Percentiles rank a stretch among this genome's conserved stretches.
Evolutionary conservation across 2,113 vertebrate species (phyloP).

Genomic region (Sphyrna mokarran): DNA sequence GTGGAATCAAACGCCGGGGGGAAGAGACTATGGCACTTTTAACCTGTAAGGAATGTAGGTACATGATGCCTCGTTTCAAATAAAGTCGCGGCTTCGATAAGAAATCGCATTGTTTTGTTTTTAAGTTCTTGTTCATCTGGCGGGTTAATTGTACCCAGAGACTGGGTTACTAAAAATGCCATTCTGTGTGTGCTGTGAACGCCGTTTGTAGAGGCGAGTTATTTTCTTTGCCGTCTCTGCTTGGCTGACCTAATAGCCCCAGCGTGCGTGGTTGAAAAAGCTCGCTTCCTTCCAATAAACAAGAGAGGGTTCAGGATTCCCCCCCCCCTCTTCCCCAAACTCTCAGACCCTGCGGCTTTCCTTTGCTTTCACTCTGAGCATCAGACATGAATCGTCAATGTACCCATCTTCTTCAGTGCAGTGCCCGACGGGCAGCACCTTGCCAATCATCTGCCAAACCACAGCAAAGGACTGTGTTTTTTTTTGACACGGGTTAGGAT

Average conservation of each 20-base stretch:
- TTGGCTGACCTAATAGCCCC: neutral
- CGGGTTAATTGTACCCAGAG: neutral
- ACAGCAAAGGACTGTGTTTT: no score
- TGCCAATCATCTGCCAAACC: no score
- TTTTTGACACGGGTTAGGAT: no score
- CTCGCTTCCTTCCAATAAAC: neutral
- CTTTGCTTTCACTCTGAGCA: neutral
- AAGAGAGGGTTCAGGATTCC: no score
- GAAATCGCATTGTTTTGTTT: neutral
- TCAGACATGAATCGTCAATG: neutral
- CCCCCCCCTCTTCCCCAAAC: neutral
- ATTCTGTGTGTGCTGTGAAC: neutral
- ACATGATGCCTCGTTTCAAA: neutral
- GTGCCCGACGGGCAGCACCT: no score
- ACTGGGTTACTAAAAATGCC: neutral
- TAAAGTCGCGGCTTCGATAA: neutral
- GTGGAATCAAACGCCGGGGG: neutral
- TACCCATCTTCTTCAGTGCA: no score
- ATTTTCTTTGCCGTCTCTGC: neutral
- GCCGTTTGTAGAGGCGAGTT: neutral
- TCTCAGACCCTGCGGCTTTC: neutral
- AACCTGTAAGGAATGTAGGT: neutral
- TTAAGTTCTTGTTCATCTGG: neutral
- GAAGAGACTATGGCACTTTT: neutral
- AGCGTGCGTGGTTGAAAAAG: neutral